Percentiles rank a stretch among this genome's conserved stretches.
These are phyloP conservation scores for Platypus cylindrus DNA, from an alignment of 2,888 invertebrate species.

Conservation along the genomic window DNA sequence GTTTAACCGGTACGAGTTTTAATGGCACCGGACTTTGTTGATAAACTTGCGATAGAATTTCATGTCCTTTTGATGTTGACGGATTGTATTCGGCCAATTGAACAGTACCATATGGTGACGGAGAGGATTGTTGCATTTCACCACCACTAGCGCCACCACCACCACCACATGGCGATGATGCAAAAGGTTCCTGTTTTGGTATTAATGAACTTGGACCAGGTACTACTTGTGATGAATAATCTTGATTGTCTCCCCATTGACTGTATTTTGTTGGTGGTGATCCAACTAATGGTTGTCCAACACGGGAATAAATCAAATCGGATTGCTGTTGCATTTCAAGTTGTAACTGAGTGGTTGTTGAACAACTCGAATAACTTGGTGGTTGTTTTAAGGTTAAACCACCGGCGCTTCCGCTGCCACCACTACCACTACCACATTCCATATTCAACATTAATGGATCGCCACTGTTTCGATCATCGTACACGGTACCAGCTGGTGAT, in stretches of 20 bases:
- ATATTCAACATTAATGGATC: slow-evolving; percentile 47
- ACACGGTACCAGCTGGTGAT: slow-evolving; percentile 44
- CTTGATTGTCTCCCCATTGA: slow-evolving; percentile 53
- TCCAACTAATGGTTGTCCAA: slow-evolving; percentile 38
- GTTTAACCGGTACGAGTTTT: slow-evolving; percentile 84
- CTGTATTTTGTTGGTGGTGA: slow-evolving; percentile 44
- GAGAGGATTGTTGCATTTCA: slow-evolving; percentile 29
- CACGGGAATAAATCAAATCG: slow-evolving; percentile 42
- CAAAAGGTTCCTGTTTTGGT: slow-evolving; percentile 56
- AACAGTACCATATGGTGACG: slow-evolving; percentile 38
- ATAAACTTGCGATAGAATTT: slow-evolving; percentile 85
- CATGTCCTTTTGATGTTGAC: slow-evolving; percentile 89
- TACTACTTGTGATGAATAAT: slow-evolving; percentile 43
- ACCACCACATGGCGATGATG: too few relatives aligned
- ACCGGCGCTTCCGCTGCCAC: too few relatives aligned
- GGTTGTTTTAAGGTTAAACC: slow-evolving; percentile 49
- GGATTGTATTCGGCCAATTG: slow-evolving; percentile 89
- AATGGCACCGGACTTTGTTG: slow-evolving; percentile 80
- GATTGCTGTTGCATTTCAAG: slow-evolving; percentile 42
- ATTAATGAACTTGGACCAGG: slow-evolving; percentile 49
- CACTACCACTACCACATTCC: slow-evolving; percentile 43
- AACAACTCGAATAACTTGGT: slow-evolving; percentile 48
- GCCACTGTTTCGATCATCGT: slow-evolving; percentile 53
- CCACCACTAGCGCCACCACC: too few relatives aligned
- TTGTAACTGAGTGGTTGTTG: slow-evolving; percentile 33